These are phyloP conservation scores for Tetramorium parvispinum DNA, from an alignment of 1,140 invertebrate species.

Conservation along the genomic window DNA sequence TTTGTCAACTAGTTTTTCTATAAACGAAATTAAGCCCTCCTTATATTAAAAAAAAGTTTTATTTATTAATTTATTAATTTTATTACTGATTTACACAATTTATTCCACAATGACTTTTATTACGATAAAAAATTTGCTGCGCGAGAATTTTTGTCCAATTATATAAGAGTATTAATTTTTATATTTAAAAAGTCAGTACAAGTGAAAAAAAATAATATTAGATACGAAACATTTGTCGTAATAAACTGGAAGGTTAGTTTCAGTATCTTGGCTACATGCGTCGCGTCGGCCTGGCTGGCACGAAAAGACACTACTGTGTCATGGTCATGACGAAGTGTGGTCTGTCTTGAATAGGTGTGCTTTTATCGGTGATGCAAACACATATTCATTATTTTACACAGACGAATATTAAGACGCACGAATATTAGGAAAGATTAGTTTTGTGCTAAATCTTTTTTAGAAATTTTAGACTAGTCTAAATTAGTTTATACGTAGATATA, in stretches of 20 bases:
- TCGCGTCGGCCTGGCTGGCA: conserved; percentile 60
- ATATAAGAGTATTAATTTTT: background rate
- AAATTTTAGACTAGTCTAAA: background rate
- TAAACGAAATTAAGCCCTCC: background rate
- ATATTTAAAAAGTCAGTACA: background rate
- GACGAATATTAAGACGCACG: background rate
- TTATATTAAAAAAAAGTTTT: background rate
- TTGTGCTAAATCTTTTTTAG: background rate
- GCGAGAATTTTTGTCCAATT: background rate
- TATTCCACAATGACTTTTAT: background rate
- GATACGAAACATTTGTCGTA: background rate
- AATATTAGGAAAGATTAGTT: background rate
- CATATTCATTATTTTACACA: background rate
- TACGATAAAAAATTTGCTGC: background rate
- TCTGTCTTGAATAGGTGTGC: background rate
- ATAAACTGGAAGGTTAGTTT: conserved; percentile 4
- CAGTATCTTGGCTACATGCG: background rate
- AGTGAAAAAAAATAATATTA: background rate
- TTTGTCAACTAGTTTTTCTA: background rate
- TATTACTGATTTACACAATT: background rate
- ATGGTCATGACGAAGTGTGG: conserved; percentile 62
- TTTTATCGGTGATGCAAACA: background rate
- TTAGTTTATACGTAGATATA: background rate
- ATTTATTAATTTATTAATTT: background rate
- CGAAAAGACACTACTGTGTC: conserved; percentile 73